Base-by-base conservation (phyloP, 2,797 vertebrate species). In the Myripristis murdjan region DNA sequence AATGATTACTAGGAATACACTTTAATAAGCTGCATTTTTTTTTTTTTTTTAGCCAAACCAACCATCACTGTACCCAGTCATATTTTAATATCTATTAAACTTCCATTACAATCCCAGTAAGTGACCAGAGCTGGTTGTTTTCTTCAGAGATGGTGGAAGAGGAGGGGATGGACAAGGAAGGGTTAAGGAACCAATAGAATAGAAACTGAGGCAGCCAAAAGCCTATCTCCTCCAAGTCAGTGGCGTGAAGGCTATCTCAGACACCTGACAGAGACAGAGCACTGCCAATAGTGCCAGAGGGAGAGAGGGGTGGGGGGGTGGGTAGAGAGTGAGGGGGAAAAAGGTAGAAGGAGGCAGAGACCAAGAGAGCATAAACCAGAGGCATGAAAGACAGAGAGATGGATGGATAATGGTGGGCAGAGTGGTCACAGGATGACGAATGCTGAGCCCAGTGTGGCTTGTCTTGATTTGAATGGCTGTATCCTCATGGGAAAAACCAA, bases 261-360 rank as follows among this genome's bases (percentile, higher is more conserved):
- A 86, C 70, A 85, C 85, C 84, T 87, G 89, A 92, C 88, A 85
- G 84, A 88, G 88, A 91, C 82, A 80, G 85, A 89, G 84, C 82
- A 85, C 82, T 90, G 82, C 81, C 87, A 88, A 88, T 88, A 86
- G 82, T 54, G 82, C 87, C 84, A 80, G 70, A 82, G 87, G 88
- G 81, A 88, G 89, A 56, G 76, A 73, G 18, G n/a, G 79, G 75
- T 77, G 70, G 55, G 82, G 60, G 77, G 77, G 82, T 75, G 75
- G n/a, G 39, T 78, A 78, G 61, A 86, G 77, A 79, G 78, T 79
- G 81, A 16, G 57, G 77, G 69, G 76, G 64, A 64, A 63, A 66
- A 72, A 65, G 65, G 22, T 4, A 39, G 24, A 78, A 58, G 22
- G 28, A 79, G 64, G 79, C 66, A 73, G 69, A 64, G 70, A 75